These are phyloP conservation scores for Strix aluco DNA, from an alignment of 2,113 vertebrate genomes.

Conservation along the genomic window DNA sequence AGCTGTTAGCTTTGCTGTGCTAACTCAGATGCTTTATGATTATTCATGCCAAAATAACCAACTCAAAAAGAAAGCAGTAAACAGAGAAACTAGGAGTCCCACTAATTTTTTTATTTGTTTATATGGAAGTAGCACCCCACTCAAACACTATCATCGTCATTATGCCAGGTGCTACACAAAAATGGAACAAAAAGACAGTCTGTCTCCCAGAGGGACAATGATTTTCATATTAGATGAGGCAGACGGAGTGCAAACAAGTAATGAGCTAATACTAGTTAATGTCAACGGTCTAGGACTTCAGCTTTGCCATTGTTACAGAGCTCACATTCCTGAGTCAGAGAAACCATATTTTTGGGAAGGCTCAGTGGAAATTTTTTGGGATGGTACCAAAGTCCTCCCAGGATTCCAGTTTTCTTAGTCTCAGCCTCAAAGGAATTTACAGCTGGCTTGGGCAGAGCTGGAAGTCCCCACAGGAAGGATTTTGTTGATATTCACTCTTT, in stretches of 20 bases:
- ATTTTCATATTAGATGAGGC: background rate
- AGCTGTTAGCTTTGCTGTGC: background rate
- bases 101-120: background rate
- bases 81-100: background rate
- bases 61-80: background rate
- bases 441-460: constrained; percentile 27
- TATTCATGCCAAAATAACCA: background rate
- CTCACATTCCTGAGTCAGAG: constrained; percentile 20
- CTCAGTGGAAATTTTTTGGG: constrained; percentile 39
- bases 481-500: constrained; percentile 47
- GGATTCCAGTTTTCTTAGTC: constrained; percentile 68
- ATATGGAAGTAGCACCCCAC: background rate
- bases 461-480: constrained; percentile 48
- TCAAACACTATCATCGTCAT: background rate
- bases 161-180: background rate
- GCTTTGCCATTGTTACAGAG: constrained; percentile 33
- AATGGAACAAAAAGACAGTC: background rate
- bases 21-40: background rate
- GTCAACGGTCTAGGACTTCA: background rate
- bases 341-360: constrained; percentile 36
- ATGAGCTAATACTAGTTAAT: constrained; percentile 13
- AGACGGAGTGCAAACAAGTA: background rate
- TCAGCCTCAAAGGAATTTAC: constrained; percentile 39
- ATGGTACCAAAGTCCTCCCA: constrained; percentile 49
- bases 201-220: background rate